Percentiles rank a stretch among this genome's conserved stretches.
phyloP scores from a whole-genome alignment of 2,113 vertebrate species.

The Callocephalon fimbriatum region DNA sequence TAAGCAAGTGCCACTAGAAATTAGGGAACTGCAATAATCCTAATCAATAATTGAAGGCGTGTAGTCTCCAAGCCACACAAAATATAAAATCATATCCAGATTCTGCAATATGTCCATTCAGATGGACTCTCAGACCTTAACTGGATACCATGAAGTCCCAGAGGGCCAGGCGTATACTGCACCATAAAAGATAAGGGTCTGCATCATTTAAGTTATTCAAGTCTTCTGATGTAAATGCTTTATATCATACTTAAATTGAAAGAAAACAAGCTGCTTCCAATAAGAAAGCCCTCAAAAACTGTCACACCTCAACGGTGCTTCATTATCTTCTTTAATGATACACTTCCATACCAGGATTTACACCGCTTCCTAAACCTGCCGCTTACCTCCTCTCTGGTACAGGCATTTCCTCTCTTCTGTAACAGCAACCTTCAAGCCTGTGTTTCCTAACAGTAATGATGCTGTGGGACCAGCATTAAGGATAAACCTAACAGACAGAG shows the following conservation, averaged over 20 bases:
- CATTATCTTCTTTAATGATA: not conserved
- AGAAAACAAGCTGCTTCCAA: not conserved
- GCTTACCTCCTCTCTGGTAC: not conserved
- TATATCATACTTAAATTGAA: not conserved
- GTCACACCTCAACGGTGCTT: not conserved
- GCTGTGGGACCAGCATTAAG: not conserved
- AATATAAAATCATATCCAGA: not conserved
- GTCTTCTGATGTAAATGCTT: not conserved
- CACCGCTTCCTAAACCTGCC: not conserved
- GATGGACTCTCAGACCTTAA: not conserved
- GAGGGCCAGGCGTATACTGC: fast-evolving
- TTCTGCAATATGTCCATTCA: not conserved
- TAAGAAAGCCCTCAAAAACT: not conserved
- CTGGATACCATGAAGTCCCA: not conserved
- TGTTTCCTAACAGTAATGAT: fast-evolving
- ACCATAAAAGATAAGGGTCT: not conserved
- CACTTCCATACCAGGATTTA: not conserved
- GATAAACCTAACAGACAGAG: not conserved
- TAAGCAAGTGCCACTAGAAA: not conserved
- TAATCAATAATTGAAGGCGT: not conserved
- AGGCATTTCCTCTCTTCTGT: not conserved
- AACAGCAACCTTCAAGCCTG: not conserved
- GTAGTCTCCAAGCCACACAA: not conserved
- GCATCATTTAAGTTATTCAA: not conserved
- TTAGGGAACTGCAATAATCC: not conserved